Evolutionary conservation across 1,140 invertebrate species (phyloP).

Genomic region (Drosophila sucinea): DNA sequence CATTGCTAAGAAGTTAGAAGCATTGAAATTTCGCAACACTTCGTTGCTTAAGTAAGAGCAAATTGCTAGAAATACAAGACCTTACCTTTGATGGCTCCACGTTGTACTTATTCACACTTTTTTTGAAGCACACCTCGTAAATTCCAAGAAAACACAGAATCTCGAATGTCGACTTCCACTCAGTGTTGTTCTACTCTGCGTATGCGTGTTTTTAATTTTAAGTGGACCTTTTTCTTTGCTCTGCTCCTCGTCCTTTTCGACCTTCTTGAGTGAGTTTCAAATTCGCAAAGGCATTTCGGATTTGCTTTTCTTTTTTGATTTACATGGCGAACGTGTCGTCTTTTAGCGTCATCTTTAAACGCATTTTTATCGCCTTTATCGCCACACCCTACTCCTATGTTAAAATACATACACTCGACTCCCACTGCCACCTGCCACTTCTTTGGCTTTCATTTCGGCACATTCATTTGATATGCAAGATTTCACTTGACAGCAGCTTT

Average conservation of each 20-base stretch:
- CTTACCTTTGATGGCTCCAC: too few species aligned
- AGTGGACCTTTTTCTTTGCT: slow-evolving; percentile 38
- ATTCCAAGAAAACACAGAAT: background rate
- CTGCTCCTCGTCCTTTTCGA: background rate
- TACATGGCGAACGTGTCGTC: slow-evolving; percentile 40
- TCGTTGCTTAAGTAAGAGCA: too few species aligned
- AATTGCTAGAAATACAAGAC: too few species aligned
- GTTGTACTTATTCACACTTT: too few species aligned
- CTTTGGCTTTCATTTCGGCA: slow-evolving; percentile 3
- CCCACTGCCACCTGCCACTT: background rate
- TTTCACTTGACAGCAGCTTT: slow-evolving; percentile 20
- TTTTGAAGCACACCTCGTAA: too few species aligned
- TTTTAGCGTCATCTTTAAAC: slow-evolving; percentile 40
- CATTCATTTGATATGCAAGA: slow-evolving; percentile 34
- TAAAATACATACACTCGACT: background rate
- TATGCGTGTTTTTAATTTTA: slow-evolving; percentile 65
- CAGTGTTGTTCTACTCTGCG: slow-evolving; percentile 27
- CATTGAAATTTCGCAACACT: too few species aligned
- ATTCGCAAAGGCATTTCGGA: slow-evolving; percentile 5
- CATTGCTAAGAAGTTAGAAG: too few species aligned
- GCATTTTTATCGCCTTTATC: slow-evolving; percentile 36
- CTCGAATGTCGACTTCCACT: background rate
- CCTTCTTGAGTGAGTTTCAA: slow-evolving; percentile 24
- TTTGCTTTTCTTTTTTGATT: slow-evolving; percentile 18
- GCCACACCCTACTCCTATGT: background rate